Conservation (phyloP, 2,113 vertebrate species). For the Aix galericulata region DNA sequence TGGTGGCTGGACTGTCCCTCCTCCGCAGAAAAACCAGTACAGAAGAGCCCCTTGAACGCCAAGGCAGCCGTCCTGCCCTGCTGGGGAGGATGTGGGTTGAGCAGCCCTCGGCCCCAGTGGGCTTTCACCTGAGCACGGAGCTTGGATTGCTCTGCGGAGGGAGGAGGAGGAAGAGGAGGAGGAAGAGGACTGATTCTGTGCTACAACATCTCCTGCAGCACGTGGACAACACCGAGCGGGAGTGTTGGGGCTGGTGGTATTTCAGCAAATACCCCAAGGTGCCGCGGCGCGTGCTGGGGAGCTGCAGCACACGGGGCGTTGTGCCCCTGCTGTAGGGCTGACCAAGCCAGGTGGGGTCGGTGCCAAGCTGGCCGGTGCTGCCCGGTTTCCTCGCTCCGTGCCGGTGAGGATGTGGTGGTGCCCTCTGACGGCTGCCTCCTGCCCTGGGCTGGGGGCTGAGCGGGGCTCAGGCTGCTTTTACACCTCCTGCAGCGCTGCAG, state of each 20-base stretch:
- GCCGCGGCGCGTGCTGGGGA: background rate
- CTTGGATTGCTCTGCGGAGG: background rate
- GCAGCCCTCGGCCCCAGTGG: background rate
- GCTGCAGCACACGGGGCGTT: background rate
- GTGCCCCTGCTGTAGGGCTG: background rate
- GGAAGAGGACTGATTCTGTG: too few relatives aligned
- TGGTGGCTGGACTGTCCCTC: background rate
- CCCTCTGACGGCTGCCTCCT: conserved; percentile 63
- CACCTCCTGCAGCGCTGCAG: background rate
- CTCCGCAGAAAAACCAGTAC: background rate
- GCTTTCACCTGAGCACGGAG: background rate
- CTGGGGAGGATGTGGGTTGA: background rate
- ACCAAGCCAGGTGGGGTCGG: background rate
- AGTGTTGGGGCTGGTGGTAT: background rate
- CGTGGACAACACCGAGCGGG: background rate
- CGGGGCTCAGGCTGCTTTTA: background rate
- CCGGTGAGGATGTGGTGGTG: background rate
- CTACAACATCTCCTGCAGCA: background rate
- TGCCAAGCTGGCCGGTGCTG: background rate
- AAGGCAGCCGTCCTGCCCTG: background rate
- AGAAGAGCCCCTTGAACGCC: background rate
- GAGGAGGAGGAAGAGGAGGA: background rate
- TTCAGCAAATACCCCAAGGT: background rate
- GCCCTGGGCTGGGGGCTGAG: background rate
- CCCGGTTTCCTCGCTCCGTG: background rate